Evolutionary conservation across 2,888 invertebrate species (phyloP), one percentile per base, ranked within the genome.

Genomic region (Lycocerus yunnanus): DNA sequence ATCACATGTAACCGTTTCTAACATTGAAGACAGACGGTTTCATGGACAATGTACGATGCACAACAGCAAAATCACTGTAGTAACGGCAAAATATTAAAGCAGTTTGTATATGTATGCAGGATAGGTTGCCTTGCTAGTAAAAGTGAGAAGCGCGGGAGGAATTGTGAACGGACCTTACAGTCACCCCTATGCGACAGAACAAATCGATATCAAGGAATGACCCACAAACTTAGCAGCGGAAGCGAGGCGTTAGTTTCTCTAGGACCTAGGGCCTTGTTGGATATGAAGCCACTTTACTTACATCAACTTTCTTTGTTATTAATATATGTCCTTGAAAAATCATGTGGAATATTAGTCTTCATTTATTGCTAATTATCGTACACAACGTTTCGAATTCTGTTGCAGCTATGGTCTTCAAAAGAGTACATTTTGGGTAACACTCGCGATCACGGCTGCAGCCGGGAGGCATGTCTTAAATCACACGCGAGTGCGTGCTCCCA

Each of bases 121-220:
- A 80, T 80, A 74, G 77, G 69, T 73, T 72, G 74, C 72, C 70
- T 76, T 77, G 74, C 77, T 71, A 81, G 77, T 81, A 81, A 82
- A 81, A 81, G 81, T 82, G 80, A 80, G 80, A 81, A 76, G 78
- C 78, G 74, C 68, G 27, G 74, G 70, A 72, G 71, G 78, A 74
- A 78, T 84, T 84, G 84, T 83, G 83, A 84, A 84, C 83, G 83
- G 83, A 83, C 84, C 84, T 83, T 83, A 84, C 83, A 83, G 82
- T 85, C 84, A 84, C 84, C 84, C 84, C 85, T 85, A 86, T 86
- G 86, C 86, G 86, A 85, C 85, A 85, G 83, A 84, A 82, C 82
- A 84, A 85, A 86, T 86, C 86, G 85, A 86, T 86, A 86, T 81
- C 82, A 83, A 83, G 84, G 83, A 84, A 83, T 85, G 85, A 85